Evolutionary conservation across 2,113 vertebrate species (phyloP).

Genomic region (Peromyscus polionotus): DNA sequence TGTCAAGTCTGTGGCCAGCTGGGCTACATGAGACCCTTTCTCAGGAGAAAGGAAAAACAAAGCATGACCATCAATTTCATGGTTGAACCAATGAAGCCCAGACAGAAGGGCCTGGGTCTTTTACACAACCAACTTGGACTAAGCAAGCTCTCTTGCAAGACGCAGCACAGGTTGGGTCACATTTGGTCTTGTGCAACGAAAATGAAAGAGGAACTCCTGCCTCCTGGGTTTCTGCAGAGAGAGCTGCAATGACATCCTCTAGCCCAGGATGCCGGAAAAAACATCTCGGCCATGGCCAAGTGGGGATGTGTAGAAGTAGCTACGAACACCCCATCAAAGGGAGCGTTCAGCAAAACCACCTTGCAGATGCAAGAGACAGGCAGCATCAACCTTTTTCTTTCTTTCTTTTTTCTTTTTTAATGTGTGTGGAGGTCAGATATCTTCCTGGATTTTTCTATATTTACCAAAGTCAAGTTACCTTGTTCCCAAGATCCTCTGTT

Average conservation of each 20-base stretch:
- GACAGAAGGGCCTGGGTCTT: neutral
- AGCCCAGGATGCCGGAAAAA: conserved; percentile 46
- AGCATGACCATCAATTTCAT: neutral
- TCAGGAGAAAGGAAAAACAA: neutral
- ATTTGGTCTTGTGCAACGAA: conserved; percentile 59
- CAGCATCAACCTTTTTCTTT: neutral
- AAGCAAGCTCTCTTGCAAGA: conserved; percentile 12
- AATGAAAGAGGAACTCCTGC: conserved; percentile 60
- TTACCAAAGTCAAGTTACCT: too few species aligned
- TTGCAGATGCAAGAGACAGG: neutral
- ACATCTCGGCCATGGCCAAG: neutral
- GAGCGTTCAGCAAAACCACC: neutral
- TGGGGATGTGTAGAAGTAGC: neutral
- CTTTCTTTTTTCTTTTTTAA: too few species aligned
- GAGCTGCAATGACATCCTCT: conserved; percentile 30
- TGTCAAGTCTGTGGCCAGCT: neutral
- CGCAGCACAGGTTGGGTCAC: conserved; percentile 2
- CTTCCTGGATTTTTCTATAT: neutral
- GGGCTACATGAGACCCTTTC: neutral
- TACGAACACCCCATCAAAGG: rapidly evolving
- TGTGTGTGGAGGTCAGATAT: neutral
- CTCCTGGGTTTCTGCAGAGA: conserved; percentile 14
- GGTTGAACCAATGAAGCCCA: neutral
- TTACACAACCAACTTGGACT: neutral
- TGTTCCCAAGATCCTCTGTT: neutral